Evolutionary conservation across 2,888 invertebrate species (phyloP).

Genomic region (Branchinecta sandiegonensis): DNA sequence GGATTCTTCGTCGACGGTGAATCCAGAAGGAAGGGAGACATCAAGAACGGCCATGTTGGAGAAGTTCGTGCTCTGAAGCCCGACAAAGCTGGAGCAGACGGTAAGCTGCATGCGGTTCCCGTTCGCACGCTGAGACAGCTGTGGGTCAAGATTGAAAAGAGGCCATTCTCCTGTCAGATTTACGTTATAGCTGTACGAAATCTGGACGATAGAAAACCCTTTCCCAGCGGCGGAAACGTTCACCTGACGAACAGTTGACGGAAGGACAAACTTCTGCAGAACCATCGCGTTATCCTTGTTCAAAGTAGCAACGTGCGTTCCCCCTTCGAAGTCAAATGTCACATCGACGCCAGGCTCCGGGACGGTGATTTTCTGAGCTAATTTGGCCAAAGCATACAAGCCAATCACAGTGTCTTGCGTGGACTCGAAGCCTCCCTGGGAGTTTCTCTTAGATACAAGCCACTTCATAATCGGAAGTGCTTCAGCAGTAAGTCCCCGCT

Average conservation of each 20-base stretch:
- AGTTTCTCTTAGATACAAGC: conserved; percentile 54
- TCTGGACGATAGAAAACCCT: conserved; percentile 61
- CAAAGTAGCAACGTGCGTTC: conserved; percentile 40
- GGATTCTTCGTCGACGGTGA: conserved; percentile 56
- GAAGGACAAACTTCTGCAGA: conserved; percentile 56
- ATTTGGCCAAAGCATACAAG: conserved; percentile 50
- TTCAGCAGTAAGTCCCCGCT: conserved; percentile 36
- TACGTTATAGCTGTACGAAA: conserved; percentile 64
- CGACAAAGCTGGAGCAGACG: conserved; percentile 44
- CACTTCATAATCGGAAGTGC: conserved; percentile 52
- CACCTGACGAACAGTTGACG: conserved; percentile 45
- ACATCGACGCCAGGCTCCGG: conserved; percentile 40
- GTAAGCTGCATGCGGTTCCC: conserved; percentile 61
- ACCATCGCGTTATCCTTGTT: conserved; percentile 62
- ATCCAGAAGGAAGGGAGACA: conserved; percentile 79
- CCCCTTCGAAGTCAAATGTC: conserved; percentile 41
- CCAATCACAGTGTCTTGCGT: conserved; percentile 66
- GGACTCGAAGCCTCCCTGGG: conserved; percentile 53
- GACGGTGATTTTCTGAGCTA: conserved; percentile 45
- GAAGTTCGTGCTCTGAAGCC: neutral
- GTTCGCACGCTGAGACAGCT: conserved; percentile 64
- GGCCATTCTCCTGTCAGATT: conserved; percentile 79
- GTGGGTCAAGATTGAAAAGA: conserved; percentile 67
- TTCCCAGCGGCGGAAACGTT: conserved; percentile 60
- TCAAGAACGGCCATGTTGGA: conserved; percentile 77